Evolutionary conservation across 2,888 invertebrate genomes (phyloP).

Genomic region (Apamea epomidion): DNA sequence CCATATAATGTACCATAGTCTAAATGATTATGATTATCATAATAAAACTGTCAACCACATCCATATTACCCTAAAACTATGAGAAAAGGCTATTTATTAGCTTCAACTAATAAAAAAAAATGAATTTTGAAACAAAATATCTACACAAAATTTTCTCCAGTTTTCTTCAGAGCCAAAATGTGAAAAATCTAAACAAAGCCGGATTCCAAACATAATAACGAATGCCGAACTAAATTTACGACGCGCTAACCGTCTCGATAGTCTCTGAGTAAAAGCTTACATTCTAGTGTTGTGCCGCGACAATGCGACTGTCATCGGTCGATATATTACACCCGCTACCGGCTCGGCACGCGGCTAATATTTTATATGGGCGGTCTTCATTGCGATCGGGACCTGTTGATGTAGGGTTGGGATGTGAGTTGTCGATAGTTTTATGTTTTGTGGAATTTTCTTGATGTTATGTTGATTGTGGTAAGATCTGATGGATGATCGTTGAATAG

Average conservation of each 20-base stretch:
- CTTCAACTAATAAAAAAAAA: background rate
- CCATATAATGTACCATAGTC: background rate
- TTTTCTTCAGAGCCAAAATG: background rate
- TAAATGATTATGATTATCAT: background rate
- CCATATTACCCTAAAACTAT: background rate
- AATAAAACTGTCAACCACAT: background rate
- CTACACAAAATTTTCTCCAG: background rate
- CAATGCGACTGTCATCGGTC: constrained; percentile 84
- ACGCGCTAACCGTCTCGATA: constrained; percentile 58
- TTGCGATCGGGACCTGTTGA: constrained; percentile 82
- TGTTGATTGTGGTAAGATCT: background rate
- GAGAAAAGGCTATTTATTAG: background rate
- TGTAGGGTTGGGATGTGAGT: constrained; percentile 68
- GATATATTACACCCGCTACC: constrained; percentile 85
- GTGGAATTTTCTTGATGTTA: background rate
- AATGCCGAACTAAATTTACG: constrained; percentile 60
- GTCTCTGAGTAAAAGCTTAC: constrained; percentile 64
- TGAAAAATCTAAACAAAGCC: constrained; percentile 17
- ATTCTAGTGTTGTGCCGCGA: constrained; percentile 74
- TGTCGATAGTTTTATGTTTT: constrained; percentile 49
- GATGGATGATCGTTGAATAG: background rate
- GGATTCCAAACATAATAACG: constrained; percentile 34
- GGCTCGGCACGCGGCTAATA: constrained; percentile 85
- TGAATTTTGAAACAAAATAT: background rate
- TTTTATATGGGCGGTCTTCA: constrained; percentile 90